Conservation (phyloP, 2,113 vertebrate genomes). For the Galbula dea region DNA sequence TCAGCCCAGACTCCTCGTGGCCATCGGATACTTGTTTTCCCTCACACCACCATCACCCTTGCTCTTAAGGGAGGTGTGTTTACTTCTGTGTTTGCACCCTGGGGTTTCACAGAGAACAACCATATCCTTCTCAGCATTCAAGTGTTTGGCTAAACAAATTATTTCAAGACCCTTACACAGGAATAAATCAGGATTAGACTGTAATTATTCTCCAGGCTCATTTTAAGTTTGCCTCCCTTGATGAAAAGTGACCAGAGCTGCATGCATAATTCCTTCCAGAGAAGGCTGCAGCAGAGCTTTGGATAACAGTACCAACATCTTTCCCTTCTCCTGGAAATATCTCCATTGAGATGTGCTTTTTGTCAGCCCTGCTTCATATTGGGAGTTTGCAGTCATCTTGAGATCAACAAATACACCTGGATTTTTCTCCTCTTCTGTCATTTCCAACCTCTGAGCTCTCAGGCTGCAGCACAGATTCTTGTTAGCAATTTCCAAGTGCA, state of each 20-base stretch:
- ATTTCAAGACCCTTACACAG: neutral
- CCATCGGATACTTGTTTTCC: conserved; percentile 60
- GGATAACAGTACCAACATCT: neutral
- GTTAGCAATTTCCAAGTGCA: conserved; percentile 10
- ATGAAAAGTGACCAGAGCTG: neutral
- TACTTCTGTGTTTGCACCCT: conserved; percentile 37
- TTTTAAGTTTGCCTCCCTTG: neutral
- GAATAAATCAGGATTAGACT: neutral
- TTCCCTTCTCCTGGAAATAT: neutral
- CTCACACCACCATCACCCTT: neutral
- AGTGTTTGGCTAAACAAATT: neutral
- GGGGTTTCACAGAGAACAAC: neutral
- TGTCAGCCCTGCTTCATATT: neutral
- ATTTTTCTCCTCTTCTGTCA: conserved; percentile 17
- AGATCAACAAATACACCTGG: conserved; percentile 19
- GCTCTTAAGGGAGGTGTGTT: conserved; percentile 42
- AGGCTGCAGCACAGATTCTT: conserved; percentile 18
- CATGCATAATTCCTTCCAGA: neutral
- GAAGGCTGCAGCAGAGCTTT: neutral
- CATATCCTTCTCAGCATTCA: neutral
- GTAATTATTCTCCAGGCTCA: neutral
- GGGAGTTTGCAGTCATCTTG: neutral
- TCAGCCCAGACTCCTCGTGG: conserved; percentile 26
- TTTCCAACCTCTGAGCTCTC: conserved; percentile 5
- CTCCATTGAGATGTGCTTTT: neutral